Base-by-base conservation (phyloP, 2,113 vertebrate species). In the Ptilorrhoa leucosticta region DNA sequence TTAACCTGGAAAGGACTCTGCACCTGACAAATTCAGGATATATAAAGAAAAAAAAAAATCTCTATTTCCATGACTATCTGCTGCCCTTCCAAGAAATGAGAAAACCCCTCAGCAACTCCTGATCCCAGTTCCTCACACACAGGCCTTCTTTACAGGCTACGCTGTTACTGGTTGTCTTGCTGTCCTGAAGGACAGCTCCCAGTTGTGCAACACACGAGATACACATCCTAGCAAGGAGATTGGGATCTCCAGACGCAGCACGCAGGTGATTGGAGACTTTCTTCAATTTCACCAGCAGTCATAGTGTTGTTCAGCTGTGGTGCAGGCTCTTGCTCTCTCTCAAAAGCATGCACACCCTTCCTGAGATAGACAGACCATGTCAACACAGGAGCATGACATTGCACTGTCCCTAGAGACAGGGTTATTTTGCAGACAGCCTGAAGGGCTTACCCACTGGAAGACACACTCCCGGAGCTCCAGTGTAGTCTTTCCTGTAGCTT, bases 361-460 rank as follows among this genome's bases (percentile, higher is more conserved):
- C 86, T 72, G 86, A 56, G 53, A n/a, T 1, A 72, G 26, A 31
- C 30, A 44, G 28, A 33, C 23, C 47, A n/a, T 70, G 72, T 64
- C 31, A 27, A 27, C 35, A 21, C 7, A 11, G 1, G 3, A 12
- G 23, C 1, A 7, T 0, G 1, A 57, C 0, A 0, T 1, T 24
- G 37, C 33, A 17, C n/a, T 23, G 27, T 9, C 60, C 2, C 0
- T 9, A 66, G 60, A 79, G 42, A 53, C 40, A 10, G 30, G 28
- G 77, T 28, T 35, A 22, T 40, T 77, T 7, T 47, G 44, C 35
- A 89, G 64, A 47, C 24, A 92, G 76, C 26, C 76, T 61, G 58
- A 23, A 69, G 50, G n/a, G 45, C 33, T 89, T 18, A 28, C 23
- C 35, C 33, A 24, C 81, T 15, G 35, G 35, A 48, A 95, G 70